phyloP scores from a whole-genome alignment of 2,888 invertebrate genomes.

The Stramonita haemastoma region DNA sequence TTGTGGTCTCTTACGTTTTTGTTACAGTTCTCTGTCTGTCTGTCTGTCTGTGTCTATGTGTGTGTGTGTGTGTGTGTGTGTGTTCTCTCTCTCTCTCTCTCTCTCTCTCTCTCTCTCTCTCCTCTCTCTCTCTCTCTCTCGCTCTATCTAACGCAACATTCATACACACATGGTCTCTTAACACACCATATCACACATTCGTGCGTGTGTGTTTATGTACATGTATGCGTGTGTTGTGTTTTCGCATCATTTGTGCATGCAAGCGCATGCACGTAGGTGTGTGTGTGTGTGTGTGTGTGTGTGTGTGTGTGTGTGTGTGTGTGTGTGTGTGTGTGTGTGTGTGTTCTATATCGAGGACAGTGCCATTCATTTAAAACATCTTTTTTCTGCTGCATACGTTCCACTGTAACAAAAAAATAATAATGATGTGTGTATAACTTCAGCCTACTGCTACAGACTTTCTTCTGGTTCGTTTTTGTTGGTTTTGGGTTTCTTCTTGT shows the following conservation, averaged over 20 bases:
- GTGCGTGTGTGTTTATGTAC: not conserved
- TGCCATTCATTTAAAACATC: too few species aligned
- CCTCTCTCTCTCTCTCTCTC: too few species aligned
- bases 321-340: constrained; percentile 2
- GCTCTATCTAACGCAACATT: too few species aligned
- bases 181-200: not conserved
- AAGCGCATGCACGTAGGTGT: constrained; percentile 22
- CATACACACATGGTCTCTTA: not conserved
- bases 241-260: constrained; percentile 13
- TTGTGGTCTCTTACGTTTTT: not conserved
- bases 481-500: too few species aligned
- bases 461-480: too few species aligned
- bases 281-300: constrained; percentile 16
- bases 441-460: too few species aligned
- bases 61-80: not conserved
- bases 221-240: constrained; percentile 1
- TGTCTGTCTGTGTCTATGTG: not conserved
- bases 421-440: too few species aligned
- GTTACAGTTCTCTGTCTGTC: not conserved
- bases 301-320: not conserved
- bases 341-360: not conserved
- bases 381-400: too few species aligned
- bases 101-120: too few species aligned
- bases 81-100: not conserved
- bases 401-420: too few species aligned